A percentile compares a stretch with the other conserved stretches of the same genome.
phyloP scores from a whole-genome alignment of 2,113 vertebrate species.

The Kobus ellipsiprymnus region DNA sequence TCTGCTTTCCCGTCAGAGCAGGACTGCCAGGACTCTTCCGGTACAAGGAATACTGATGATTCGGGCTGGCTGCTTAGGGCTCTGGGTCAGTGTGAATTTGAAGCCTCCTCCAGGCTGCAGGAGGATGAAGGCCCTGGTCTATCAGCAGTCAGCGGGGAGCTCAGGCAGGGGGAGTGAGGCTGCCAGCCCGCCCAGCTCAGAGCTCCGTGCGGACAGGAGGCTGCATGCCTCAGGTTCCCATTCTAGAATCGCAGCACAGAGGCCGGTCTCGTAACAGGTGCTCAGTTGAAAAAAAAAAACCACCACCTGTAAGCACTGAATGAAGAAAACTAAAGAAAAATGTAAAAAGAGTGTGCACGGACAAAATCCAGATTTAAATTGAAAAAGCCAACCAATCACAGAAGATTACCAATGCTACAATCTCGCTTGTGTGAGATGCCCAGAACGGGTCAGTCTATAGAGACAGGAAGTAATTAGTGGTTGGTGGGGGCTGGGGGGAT shows the following conservation, averaged over 20 bases:
- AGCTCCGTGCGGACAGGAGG: neutral
- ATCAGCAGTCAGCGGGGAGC: accelerated
- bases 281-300: neutral
- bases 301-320: neutral
- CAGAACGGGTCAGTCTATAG: neutral
- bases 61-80: too few species aligned
- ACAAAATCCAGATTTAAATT: neutral
- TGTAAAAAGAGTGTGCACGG: accelerated
- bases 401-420: neutral
- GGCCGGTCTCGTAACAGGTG: neutral
- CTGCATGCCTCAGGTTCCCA: neutral
- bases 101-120: neutral
- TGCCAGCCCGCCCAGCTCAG: neutral
- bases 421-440: neutral
- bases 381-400: neutral
- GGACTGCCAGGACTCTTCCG: neutral
- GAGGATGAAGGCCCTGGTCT: neutral
- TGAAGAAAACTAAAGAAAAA: neutral
- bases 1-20: neutral
- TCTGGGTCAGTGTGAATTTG: accelerated
- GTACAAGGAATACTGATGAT: neutral
- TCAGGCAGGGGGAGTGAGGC: accelerated
- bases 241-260: neutral
- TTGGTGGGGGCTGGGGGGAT: accelerated
- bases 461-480: neutral